Percentiles rank a stretch among this genome's conserved stretches.
phyloP scores from a whole-genome alignment of 1,140 invertebrate species.

The Anastrepha ludens region DNA sequence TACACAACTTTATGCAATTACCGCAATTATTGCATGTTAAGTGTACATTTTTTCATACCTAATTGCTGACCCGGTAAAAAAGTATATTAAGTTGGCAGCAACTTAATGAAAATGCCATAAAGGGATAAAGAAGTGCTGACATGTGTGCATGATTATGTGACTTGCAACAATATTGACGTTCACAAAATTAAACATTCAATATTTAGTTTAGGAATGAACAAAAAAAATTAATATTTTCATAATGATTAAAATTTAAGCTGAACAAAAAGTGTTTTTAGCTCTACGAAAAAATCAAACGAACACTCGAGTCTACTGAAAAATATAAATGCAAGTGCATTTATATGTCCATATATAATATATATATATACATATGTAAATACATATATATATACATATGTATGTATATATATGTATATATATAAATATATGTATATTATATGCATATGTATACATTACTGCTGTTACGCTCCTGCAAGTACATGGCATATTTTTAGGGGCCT shows the following conservation, averaged over 20 bases:
- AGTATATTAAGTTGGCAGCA: background rate
- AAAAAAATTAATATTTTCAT: too few relatives aligned
- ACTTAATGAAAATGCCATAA: background rate
- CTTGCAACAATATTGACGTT: too few relatives aligned
- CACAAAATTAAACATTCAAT: too few relatives aligned
- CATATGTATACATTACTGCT: background rate
- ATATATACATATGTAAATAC: background rate
- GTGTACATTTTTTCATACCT: background rate
- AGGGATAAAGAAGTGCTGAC: background rate
- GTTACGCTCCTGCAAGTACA: background rate
- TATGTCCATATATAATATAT: too few relatives aligned
- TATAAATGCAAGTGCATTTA: too few relatives aligned
- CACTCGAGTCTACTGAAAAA: too few relatives aligned
- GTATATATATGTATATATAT: background rate
- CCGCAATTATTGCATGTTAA: background rate
- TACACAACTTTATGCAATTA: background rate
- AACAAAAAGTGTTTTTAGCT: too few relatives aligned
- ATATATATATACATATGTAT: background rate
- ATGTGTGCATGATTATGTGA: background rate
- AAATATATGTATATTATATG: background rate
- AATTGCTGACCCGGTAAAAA: background rate
- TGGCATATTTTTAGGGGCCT: slow-evolving; percentile 63
- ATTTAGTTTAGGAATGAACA: too few relatives aligned
- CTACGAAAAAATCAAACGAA: too few relatives aligned
- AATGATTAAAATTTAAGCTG: too few relatives aligned